A percentile compares a stretch with the other conserved stretches of the same genome.
Evolutionary conservation across 2,113 vertebrate species (phyloP).

Genomic region (Coregonus clupeaformis): DNA sequence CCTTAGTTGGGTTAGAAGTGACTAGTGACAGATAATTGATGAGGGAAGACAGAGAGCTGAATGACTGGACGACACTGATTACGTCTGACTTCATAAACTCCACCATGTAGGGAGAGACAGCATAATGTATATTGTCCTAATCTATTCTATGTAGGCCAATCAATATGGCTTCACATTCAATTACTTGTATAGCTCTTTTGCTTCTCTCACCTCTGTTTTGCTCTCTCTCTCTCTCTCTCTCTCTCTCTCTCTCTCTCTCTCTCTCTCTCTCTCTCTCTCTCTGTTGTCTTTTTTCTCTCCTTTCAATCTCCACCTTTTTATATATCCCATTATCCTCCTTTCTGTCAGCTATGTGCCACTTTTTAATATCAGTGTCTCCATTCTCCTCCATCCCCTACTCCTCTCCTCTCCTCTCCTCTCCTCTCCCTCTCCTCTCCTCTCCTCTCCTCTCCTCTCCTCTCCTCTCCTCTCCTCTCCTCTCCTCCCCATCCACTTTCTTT

Average conservation of each 20-base stretch:
- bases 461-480: not conserved
- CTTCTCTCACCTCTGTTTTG: not conserved
- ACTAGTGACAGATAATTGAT: conserved; percentile 16
- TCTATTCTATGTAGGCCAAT: conserved; percentile 58
- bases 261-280: not conserved
- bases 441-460: too few species aligned
- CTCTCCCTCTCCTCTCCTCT: too few species aligned
- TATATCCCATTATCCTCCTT: not conserved
- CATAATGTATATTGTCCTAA: conserved; percentile 39
- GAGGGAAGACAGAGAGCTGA: conserved; percentile 15
- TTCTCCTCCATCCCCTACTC: not conserved
- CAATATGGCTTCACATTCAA: conserved; percentile 56
- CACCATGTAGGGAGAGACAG: conserved; percentile 2
- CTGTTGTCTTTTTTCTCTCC: too few species aligned
- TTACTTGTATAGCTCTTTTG: not conserved
- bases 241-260: too few species aligned
- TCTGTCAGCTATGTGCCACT: not conserved
- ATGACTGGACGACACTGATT: conserved; percentile 28
- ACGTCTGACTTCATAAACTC: conserved; percentile 35
- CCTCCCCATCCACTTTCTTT: not conserved
- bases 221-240: not conserved
- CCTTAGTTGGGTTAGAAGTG: too few species aligned
- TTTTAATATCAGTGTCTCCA: not conserved
- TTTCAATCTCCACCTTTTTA: not conserved
- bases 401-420: not conserved